Conservation (phyloP, 2,888 invertebrate genomes). For the Oligia fasciuncula region DNA sequence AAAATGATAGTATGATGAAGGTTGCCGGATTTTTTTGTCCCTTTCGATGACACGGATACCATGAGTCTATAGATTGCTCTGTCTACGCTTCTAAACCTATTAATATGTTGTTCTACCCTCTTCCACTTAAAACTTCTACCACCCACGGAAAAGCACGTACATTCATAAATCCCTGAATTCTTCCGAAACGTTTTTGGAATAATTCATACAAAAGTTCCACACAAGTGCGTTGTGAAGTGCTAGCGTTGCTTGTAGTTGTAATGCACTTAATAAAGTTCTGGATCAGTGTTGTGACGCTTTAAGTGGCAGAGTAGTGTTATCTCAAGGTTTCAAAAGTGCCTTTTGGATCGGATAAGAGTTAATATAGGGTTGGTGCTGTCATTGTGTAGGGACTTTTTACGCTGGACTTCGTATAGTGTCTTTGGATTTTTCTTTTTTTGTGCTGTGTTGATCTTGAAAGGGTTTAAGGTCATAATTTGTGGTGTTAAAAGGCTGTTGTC, state of each 20-base stretch:
- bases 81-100: neutral
- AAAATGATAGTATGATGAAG: too few species aligned
- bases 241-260: conserved; percentile 48
- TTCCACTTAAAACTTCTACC: conserved; percentile 42
- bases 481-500: neutral
- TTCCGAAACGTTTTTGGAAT: conserved; percentile 73
- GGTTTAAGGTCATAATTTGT: conserved; percentile 6
- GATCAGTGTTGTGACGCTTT: conserved; percentile 45
- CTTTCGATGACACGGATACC: too few species aligned
- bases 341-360: conserved; percentile 10
- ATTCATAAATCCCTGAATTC: conserved; percentile 78
- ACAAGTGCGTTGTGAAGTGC: conserved; percentile 60
- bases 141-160: conserved; percentile 70
- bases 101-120: conserved; percentile 8
- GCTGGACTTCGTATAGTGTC: neutral
- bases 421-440: conserved; percentile 8
- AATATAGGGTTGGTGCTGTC: neutral
- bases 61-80: too few species aligned
- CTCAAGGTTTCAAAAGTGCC: conserved; percentile 11
- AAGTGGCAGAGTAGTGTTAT: conserved; percentile 37
- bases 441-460: conserved; percentile 3
- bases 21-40: too few species aligned
- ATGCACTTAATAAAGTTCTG: conserved; percentile 64
- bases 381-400: conserved; percentile 9
- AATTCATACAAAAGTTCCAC: conserved; percentile 74